Conservation (phyloP, 2,888 invertebrate species). For the Pollenia labialis region DNA sequence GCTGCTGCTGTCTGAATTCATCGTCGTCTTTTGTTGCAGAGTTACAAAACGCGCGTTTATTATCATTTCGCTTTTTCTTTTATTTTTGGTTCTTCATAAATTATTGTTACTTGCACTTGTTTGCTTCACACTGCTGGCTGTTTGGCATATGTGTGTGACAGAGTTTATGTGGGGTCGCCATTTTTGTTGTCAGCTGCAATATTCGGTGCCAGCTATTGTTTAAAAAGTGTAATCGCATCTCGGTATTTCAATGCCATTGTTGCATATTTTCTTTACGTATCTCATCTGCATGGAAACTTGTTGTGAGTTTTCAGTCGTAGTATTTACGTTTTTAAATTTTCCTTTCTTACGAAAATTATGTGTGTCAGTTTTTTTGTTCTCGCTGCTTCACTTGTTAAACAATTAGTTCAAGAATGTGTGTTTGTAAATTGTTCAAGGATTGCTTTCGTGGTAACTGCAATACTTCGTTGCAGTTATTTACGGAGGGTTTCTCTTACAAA, state of each 20-base stretch:
- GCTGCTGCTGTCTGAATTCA: slow-evolving; percentile 22
- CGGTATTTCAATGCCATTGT: slow-evolving; percentile 62
- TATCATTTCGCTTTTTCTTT: slow-evolving; percentile 12
- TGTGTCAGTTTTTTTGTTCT: not conserved
- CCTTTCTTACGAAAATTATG: slow-evolving; percentile 22
- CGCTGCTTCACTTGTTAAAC: not conserved
- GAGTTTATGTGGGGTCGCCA: slow-evolving; percentile 39
- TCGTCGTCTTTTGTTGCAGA: slow-evolving; percentile 15
- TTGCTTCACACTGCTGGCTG: not conserved
- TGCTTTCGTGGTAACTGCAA: slow-evolving; percentile 4
- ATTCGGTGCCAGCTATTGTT: slow-evolving; percentile 31
- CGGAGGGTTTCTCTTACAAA: too few species aligned
- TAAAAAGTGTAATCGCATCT: slow-evolving; percentile 45
- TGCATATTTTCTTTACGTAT: slow-evolving; percentile 47
- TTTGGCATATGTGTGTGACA: slow-evolving; percentile 1
- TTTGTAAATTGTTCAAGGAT: not conserved
- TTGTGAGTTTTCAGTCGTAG: slow-evolving; percentile 8
- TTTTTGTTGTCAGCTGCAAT: slow-evolving; percentile 54
- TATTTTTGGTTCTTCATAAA: slow-evolving; percentile 42
- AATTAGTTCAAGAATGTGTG: not conserved
- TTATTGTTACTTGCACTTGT: slow-evolving; percentile 39
- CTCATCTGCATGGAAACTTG: slow-evolving; percentile 43
- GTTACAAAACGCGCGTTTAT: slow-evolving; percentile 17
- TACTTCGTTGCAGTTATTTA: slow-evolving; percentile 3
- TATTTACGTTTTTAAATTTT: slow-evolving; percentile 36